Conservation (phyloP, 2,888 invertebrate genomes). For the Meloe dianella region DNA sequence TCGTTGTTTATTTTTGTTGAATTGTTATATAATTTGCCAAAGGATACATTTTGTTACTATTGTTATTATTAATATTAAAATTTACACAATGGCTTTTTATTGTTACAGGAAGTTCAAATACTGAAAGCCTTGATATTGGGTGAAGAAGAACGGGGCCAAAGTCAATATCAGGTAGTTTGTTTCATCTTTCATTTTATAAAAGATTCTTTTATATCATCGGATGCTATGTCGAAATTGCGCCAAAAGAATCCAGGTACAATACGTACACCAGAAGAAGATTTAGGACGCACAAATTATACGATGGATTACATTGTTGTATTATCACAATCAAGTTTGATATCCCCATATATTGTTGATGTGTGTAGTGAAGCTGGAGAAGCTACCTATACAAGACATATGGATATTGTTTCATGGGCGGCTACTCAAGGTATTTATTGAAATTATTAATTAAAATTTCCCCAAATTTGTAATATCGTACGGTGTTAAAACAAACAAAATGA, state of each 20-base stretch:
- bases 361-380: constrained; percentile 80
- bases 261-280: constrained; percentile 88
- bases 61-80: background rate
- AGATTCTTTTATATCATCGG: constrained; percentile 93
- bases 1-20: background rate
- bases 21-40: constrained; percentile 1
- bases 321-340: constrained; percentile 71
- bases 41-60: background rate
- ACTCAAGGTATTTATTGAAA: constrained; percentile 68
- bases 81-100: background rate
- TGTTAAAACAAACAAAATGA: too few relatives aligned
- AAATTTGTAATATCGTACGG: too few relatives aligned
- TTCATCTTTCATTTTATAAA: constrained; percentile 89
- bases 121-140: constrained; percentile 87
- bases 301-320: constrained; percentile 83
- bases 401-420: constrained; percentile 80
- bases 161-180: constrained; percentile 87
- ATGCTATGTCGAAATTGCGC: constrained; percentile 94
- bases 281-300: constrained; percentile 81
- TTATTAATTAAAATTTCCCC: background rate
- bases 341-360: constrained; percentile 74
- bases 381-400: constrained; percentile 78
- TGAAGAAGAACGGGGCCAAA: constrained; percentile 91
- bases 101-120: constrained; percentile 86
- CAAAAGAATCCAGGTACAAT: constrained; percentile 68